Base-by-base conservation (phyloP, 2,113 vertebrate species). In the Thalassoma bifasciatum region DNA sequence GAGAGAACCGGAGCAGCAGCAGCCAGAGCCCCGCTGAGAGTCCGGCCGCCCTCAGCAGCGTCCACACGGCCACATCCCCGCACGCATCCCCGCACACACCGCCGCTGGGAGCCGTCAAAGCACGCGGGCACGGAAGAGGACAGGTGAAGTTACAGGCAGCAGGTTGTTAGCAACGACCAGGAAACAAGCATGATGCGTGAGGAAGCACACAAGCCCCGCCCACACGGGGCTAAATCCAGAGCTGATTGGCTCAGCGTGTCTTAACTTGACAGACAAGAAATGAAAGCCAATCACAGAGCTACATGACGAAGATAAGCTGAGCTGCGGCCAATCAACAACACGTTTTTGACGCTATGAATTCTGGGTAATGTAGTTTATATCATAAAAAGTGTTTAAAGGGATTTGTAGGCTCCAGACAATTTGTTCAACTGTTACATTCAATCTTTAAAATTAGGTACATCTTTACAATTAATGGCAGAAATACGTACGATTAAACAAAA, bases 161-260 rank as follows among this genome's bases (percentile, higher is more conserved):
- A 88, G 91, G 91, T 93, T 91, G 91, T 80, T 87, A 87, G 83
- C 90, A 87, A 81, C 80, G 80, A 74, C 61, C 81, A 72, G 82
- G 85, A 75, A 82, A 77, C 86, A 80, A 68, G 53, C 66, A 0
- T 79, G 70, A 65, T 83, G 66, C 6, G 73, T 1, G 60, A 37
- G 56, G 77, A 42, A 68, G 44, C 7, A 11, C 10, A 4, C 14
- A 6, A 44, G 37, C 42, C 82, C 89, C 91, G 79, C 93, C 93
- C 79, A 76, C 22, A 4, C 0, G 1, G 2, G 13, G 1, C 10
- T 19, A 53, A 38, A 10, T 1, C 51, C 1, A 2, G 0, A 44
- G 12, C 16, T 59, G 64, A 92, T 89, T 92, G 90, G 89, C 36
- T 51, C 2, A 37, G 2, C 40, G 5, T 5, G 8, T 11, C 1